These are phyloP conservation scores for Acanthosepion pharaonis DNA, from an alignment of 2,888 invertebrate genomes.

Conservation along the genomic window DNA sequence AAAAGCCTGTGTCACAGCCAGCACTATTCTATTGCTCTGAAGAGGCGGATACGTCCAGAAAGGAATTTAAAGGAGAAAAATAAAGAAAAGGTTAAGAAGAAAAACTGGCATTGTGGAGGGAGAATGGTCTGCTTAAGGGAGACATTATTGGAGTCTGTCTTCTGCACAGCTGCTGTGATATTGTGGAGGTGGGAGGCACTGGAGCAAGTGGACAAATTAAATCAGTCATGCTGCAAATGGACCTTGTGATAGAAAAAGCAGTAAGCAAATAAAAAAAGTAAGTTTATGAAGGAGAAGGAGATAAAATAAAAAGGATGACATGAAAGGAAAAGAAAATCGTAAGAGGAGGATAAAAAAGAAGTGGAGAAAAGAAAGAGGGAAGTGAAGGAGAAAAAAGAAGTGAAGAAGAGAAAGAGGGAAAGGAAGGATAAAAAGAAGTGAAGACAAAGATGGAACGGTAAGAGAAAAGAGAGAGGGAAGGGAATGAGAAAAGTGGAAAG, in stretches of 20 bases:
- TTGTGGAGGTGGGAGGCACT: background rate
- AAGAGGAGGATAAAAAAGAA: too few species aligned
- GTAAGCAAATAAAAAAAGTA: too few species aligned
- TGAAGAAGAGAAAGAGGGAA: too few species aligned
- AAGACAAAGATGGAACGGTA: too few species aligned
- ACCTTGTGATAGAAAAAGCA: too few species aligned
- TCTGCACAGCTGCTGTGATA: background rate
- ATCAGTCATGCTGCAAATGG: background rate
- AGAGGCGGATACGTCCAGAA: background rate
- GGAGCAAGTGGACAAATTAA: background rate
- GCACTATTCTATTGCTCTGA: background rate
- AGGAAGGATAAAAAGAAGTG: too few species aligned
- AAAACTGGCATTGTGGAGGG: background rate
- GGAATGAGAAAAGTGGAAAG: background rate
- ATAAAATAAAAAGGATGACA: too few species aligned
- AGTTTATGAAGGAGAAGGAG: too few species aligned
- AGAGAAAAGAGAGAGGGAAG: too few species aligned
- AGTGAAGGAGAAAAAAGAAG: too few species aligned
- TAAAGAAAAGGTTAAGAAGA: background rate
- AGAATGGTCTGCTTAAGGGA: background rate
- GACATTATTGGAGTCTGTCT: constrained; percentile 33
- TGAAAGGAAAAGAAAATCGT: too few species aligned
- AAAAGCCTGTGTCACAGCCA: background rate
- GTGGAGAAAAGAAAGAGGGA: too few species aligned
- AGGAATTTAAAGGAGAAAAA: background rate